Percentiles rank a stretch among this genome's conserved stretches.
Evolutionary conservation across 2,797 vertebrate species (phyloP).

Genomic region (Diplodus puntazzo): DNA sequence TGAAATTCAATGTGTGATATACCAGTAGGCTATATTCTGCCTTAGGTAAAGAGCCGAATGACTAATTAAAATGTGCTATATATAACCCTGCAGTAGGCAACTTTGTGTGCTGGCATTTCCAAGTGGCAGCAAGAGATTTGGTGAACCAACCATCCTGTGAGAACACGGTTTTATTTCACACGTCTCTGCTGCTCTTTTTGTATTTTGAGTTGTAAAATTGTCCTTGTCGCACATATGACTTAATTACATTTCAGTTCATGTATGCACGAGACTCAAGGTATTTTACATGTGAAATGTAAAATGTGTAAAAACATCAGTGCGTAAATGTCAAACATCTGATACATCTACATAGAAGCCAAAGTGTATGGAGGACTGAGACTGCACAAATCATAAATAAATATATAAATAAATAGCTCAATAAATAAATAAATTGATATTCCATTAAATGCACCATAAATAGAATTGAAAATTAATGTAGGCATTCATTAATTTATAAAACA

Average conservation of each 20-base stretch:
- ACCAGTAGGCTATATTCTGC: slow-evolving; percentile 43
- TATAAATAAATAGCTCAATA: too few relatives aligned
- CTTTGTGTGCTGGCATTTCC: slow-evolving; percentile 39
- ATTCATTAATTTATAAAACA: too few relatives aligned
- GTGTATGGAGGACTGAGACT: too few relatives aligned
- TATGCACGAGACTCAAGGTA: background rate
- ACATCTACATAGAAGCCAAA: background rate
- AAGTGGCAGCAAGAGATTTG: slow-evolving; percentile 28
- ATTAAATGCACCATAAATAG: too few relatives aligned
- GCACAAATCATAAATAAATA: too few relatives aligned
- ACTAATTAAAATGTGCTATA: slow-evolving; percentile 64
- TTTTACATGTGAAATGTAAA: background rate
- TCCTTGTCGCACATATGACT: background rate
- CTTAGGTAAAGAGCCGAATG: slow-evolving; percentile 47
- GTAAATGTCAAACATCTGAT: background rate
- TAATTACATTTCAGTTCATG: background rate
- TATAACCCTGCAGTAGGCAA: slow-evolving; percentile 53
- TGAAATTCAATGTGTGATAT: slow-evolving; percentile 49
- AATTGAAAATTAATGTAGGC: too few relatives aligned
- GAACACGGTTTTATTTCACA: background rate
- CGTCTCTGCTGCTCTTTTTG: background rate
- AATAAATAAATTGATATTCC: too few relatives aligned
- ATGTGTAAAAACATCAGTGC: too few relatives aligned
- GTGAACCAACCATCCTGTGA: slow-evolving; percentile 15
- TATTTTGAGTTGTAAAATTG: background rate